phyloP scores from a whole-genome alignment of 1,140 invertebrate genomes.

The Trichonephila clavata region DNA sequence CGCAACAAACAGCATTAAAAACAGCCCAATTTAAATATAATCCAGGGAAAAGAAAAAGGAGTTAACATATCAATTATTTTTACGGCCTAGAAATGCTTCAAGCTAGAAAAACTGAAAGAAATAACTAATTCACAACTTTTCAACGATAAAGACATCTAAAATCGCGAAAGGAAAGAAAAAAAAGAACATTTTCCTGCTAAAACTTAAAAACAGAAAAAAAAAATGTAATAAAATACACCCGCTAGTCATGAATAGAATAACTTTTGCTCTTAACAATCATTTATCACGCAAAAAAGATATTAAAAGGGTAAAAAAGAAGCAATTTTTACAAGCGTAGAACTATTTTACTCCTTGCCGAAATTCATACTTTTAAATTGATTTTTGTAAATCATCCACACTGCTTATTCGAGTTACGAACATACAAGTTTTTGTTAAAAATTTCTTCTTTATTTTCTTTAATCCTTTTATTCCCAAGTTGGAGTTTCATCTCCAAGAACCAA shows the following conservation, averaged over 20 bases:
- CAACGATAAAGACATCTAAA: not conserved
- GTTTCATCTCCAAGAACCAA: not conserved
- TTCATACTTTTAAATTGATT: not conserved
- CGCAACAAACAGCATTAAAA: too few relatives aligned
- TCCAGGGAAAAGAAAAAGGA: too few relatives aligned
- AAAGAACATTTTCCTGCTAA: too few relatives aligned
- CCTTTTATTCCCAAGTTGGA: not conserved
- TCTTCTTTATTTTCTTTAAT: not conserved
- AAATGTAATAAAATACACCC: not conserved
- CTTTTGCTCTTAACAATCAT: not conserved
- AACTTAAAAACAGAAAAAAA: not conserved
- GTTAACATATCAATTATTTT: too few relatives aligned
- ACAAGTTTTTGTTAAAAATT: not conserved
- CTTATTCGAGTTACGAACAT: conserved; percentile 5
- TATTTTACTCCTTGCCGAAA: not conserved
- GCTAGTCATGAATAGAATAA: not conserved
- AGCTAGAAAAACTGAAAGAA: not conserved
- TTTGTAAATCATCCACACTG: not conserved
- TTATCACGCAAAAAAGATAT: not conserved
- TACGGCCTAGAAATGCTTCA: not conserved
- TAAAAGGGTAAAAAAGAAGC: not conserved
- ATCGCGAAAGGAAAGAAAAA: not conserved
- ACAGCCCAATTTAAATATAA: too few relatives aligned
- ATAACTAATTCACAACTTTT: not conserved
- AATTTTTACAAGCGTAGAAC: not conserved